phyloP scores from a whole-genome alignment of 2,797 vertebrate genomes.

The Remorina albescens region DNA sequence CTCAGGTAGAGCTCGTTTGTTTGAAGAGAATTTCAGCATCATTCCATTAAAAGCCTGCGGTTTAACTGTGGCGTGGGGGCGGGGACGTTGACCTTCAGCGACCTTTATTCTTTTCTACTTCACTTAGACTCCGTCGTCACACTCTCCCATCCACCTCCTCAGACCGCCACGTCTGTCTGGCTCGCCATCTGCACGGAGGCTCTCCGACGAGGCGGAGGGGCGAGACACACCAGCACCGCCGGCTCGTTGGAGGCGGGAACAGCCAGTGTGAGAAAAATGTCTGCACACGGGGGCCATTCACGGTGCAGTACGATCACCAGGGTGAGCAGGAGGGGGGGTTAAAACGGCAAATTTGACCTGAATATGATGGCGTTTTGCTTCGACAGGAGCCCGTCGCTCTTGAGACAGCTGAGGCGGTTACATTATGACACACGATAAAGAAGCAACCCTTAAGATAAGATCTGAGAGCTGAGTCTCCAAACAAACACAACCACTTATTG shows the following conservation, averaged over 20 bases:
- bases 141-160: constrained; percentile 63
- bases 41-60: constrained; percentile 56
- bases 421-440: constrained; percentile 42
- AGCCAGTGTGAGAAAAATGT: constrained; percentile 46
- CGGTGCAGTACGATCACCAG: constrained; percentile 20
- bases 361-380: constrained; percentile 36
- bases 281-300: constrained; percentile 16
- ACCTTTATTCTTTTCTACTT: constrained; percentile 61
- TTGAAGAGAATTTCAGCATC: constrained; percentile 32
- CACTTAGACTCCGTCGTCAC: constrained; percentile 48
- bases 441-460: constrained; percentile 30
- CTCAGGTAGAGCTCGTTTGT: background rate
- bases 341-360: constrained; percentile 36
- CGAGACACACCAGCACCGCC: constrained; percentile 25
- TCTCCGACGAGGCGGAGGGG: constrained; percentile 48
- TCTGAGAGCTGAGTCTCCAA: constrained; percentile 44
- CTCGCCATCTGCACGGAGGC: constrained; percentile 50
- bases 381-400: background rate
- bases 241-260: constrained; percentile 38
- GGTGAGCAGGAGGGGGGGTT: background rate
- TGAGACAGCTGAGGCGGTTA: constrained; percentile 7
- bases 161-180: constrained; percentile 33
- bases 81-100: constrained; percentile 58
- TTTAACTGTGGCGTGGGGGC: constrained; percentile 56
- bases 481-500: no score